phyloP scores from a whole-genome alignment of 2,113 vertebrate species.

The Silurus glanis region DNA sequence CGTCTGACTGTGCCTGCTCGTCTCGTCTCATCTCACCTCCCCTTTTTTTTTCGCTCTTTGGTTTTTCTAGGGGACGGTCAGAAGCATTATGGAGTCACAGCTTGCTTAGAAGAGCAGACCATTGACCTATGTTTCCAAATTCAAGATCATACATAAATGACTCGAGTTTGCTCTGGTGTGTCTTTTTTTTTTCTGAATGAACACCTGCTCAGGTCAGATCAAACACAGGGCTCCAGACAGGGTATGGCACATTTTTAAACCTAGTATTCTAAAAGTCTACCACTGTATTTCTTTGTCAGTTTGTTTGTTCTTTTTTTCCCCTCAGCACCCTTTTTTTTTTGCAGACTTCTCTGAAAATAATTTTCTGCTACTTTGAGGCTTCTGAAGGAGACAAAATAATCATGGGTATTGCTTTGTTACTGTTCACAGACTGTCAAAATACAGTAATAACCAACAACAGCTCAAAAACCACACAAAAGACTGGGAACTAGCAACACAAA shows the following conservation, averaged over 20 bases:
- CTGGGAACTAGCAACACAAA: too few relatives aligned
- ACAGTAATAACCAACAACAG: slow-evolving; percentile 2
- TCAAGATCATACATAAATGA: background rate
- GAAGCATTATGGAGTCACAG: background rate
- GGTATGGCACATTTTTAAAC: background rate
- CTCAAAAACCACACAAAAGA: background rate
- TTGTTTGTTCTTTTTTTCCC: background rate
- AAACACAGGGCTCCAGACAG: background rate
- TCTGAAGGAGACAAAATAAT: slow-evolving; percentile 23
- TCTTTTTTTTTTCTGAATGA: background rate
- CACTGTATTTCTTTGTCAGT: background rate
- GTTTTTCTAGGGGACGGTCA: slow-evolving; percentile 1
- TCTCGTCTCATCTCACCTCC: background rate
- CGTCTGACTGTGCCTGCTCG: slow-evolving; percentile 17
- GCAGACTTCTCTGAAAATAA: slow-evolving; percentile 9
- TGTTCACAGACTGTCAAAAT: slow-evolving; percentile 35
- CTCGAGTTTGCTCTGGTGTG: background rate
- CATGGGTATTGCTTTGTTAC: slow-evolving; percentile 8
- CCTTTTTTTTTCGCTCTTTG: background rate
- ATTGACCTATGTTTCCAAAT: background rate
- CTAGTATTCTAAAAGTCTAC: slow-evolving; percentile 6
- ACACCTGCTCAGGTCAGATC: background rate
- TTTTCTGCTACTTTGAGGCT: background rate
- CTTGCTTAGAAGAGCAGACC: background rate
- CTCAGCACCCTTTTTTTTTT: background rate